Percentiles rank a stretch among this genome's conserved stretches.
Conservation (phyloP, 1,140 invertebrate species). For the Tribolium castaneum region DNA sequence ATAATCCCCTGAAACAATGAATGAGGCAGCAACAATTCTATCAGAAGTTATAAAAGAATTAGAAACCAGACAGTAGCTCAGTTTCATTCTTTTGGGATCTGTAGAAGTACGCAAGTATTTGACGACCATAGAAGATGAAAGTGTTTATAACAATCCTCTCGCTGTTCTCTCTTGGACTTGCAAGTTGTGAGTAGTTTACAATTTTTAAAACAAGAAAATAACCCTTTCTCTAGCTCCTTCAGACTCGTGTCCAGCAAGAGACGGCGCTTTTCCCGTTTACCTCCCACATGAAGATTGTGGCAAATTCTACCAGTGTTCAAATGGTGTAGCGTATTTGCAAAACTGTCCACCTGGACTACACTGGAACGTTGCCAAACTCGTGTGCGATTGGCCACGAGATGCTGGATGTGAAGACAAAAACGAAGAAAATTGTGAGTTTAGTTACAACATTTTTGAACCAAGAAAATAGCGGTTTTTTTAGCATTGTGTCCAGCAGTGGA, state of each 20-base stretch:
- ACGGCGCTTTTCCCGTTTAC: slow-evolving; percentile 37
- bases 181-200: background rate
- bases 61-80: background rate
- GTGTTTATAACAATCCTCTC: background rate
- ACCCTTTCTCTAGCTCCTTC: background rate
- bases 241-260: slow-evolving; percentile 61
- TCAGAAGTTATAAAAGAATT: background rate
- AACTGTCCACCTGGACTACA: slow-evolving; percentile 59
- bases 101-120: background rate
- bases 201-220: background rate
- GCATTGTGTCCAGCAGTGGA: slow-evolving; percentile 61
- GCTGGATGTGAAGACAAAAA: slow-evolving; percentile 52
- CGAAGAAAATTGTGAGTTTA: background rate
- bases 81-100: background rate
- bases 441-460: background rate
- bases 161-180: background rate
- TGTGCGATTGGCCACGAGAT: slow-evolving; percentile 61
- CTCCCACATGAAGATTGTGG: slow-evolving; percentile 63
- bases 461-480: background rate
- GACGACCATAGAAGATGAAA: background rate
- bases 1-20: background rate
- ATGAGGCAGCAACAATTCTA: background rate
- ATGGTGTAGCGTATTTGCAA: slow-evolving; percentile 63
- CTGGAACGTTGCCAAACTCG: slow-evolving; percentile 59
- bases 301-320: slow-evolving; percentile 70